These are phyloP conservation scores for Plagodis pulveraria DNA, from an alignment of 2,888 invertebrate genomes.

Conservation along the genomic window DNA sequence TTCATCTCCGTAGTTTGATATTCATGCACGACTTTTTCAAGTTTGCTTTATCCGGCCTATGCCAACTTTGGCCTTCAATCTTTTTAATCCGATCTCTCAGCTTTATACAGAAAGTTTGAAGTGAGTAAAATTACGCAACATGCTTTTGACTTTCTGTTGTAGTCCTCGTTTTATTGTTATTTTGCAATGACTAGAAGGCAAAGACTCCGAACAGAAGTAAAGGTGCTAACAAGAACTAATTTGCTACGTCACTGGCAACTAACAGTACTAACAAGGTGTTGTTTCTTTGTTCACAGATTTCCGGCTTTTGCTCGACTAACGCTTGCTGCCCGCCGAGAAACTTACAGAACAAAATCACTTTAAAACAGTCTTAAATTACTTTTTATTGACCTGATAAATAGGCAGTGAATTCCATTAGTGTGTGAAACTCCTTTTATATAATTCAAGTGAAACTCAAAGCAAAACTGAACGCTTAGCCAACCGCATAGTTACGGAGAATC, in stretches of 20 bases:
- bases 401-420: slow-evolving; percentile 41
- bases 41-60: slow-evolving; percentile 10
- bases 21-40: slow-evolving; percentile 16
- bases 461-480: slow-evolving; percentile 38
- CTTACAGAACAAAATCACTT: slow-evolving; percentile 47
- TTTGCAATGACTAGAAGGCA: not conserved
- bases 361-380: slow-evolving; percentile 37
- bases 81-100: slow-evolving; percentile 15
- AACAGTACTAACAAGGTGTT: slow-evolving; percentile 71
- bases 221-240: slow-evolving; percentile 59
- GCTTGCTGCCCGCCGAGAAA: slow-evolving; percentile 54
- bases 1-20: slow-evolving; percentile 18
- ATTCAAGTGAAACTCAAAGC: slow-evolving; percentile 36
- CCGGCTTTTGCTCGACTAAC: slow-evolving; percentile 55
- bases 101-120: slow-evolving; percentile 1
- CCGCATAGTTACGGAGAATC: slow-evolving; percentile 38
- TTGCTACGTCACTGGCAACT: slow-evolving; percentile 51
- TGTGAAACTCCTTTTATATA: slow-evolving; percentile 24
- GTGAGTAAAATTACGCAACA: not conserved
- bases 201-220: slow-evolving; percentile 13
- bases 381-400: slow-evolving; percentile 33
- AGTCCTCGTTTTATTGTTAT: slow-evolving; percentile 2
- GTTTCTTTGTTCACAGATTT: slow-evolving; percentile 80
- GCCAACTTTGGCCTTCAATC: slow-evolving; percentile 16
- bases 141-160: slow-evolving; percentile 1